Evolutionary conservation across 2,888 invertebrate genomes (phyloP).

Genomic region (Synergus itoensis): DNA sequence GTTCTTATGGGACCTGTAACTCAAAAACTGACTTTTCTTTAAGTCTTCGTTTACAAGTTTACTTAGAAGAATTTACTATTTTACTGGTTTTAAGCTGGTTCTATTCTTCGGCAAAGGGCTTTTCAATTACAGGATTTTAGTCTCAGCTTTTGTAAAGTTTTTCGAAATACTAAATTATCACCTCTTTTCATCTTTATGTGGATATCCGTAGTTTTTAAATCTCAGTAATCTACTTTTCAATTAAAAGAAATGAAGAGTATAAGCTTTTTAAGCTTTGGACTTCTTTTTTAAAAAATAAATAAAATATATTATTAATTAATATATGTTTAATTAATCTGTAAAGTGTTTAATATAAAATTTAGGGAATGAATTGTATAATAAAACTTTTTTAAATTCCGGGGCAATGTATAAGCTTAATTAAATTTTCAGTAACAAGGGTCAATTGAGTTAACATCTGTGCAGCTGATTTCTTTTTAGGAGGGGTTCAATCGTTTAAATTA

Average conservation of each 20-base stretch:
- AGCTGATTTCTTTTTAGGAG: no score
- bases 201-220: no score
- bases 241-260: no score
- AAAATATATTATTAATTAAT: background rate
- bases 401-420: no score
- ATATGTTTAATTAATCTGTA: background rate
- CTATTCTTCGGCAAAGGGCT: background rate
- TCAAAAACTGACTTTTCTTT: slow-evolving; percentile 33
- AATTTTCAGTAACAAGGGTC: background rate
- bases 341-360: background rate
- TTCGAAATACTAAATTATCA: background rate
- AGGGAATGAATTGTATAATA: background rate
- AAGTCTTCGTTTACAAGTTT: slow-evolving; percentile 19
- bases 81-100: background rate
- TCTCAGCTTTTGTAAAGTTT: background rate
- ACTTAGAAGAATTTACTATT: background rate
- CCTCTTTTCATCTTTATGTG: no score
- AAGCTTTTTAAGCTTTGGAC: background rate
- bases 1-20: background rate
- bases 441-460: background rate
- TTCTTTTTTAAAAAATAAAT: background rate
- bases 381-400: no score
- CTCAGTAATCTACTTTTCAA: no score
- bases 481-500: no score
- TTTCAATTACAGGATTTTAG: background rate